phyloP scores from a whole-genome alignment of 2,113 vertebrate genomes.

The Malaclemys terrapin region DNA sequence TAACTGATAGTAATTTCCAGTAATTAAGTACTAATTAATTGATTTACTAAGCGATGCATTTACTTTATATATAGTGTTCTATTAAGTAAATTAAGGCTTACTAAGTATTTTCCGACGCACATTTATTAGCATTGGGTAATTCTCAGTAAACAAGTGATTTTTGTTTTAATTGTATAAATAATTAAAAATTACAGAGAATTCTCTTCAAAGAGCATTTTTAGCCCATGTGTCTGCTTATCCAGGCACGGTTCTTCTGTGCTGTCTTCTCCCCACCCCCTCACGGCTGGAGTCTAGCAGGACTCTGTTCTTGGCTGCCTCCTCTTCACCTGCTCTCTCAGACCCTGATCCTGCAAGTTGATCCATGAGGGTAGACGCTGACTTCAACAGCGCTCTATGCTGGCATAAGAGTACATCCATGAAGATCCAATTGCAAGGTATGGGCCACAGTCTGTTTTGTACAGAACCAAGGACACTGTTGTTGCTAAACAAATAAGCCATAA shows the following conservation, averaged over 20 bases:
- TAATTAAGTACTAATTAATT: constrained; percentile 47
- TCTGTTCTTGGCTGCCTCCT: not conserved
- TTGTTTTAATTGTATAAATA: constrained; percentile 10
- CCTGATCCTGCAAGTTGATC: too few relatives aligned
- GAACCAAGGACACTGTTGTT: not conserved
- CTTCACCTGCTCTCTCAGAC: not conserved
- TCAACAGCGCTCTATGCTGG: not conserved
- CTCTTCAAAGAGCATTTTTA: not conserved
- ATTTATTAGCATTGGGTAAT: constrained; percentile 31
- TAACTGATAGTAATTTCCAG: not conserved
- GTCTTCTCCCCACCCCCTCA: not conserved
- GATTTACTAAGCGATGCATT: not conserved
- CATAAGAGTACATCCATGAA: not conserved
- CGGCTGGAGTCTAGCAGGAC: not conserved
- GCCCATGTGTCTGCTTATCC: not conserved
- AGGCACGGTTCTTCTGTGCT: not conserved
- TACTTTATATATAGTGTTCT: constrained; percentile 12
- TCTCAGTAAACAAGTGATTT: constrained; percentile 50
- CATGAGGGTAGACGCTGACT: not conserved
- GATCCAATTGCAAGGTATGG: too few relatives aligned
- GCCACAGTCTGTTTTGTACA: not conserved
- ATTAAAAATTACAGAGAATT: not conserved
- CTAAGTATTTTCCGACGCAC: constrained; percentile 24
- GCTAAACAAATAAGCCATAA: not conserved
- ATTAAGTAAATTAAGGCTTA: constrained; percentile 1